Base-by-base conservation (phyloP, 2,888 invertebrate genomes). In the Noctuana brunneofusca region DNA sequence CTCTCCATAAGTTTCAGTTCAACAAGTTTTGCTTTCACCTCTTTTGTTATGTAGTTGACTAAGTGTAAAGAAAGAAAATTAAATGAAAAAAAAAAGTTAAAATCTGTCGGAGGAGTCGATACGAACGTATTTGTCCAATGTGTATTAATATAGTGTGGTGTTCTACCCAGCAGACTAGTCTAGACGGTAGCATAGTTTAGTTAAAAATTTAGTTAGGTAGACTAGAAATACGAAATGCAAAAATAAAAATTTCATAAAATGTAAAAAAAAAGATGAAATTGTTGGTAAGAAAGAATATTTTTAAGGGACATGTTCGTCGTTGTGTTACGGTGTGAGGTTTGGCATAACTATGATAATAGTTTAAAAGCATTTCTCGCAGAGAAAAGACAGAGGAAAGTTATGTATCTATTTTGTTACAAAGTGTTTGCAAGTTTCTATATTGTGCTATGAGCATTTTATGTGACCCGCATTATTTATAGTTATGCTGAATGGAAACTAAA, bases 271-370 rank as follows among this genome's bases (percentile, higher is more conserved):
- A 86, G 86, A 92, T 90, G 91, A 93, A 92, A 92, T 92, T 92
- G 92, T 93, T 90, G 89, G 89, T 92, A 92, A 92, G 92, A 92
- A 92, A 92, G 92, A 92, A 89, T 93, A 93, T 93, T 93, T 93
- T 93, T 93, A 92, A 90, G 89, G 90, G 83, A 89, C 89, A 89
- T 90, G 90, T 92, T 89, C 92, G 90, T 91, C 87, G 88, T 91
- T 91, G 86, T 87, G 89, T 92, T 91, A 87, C 83, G 86, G 78
- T 81, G 84, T 86, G 86, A 76, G 84, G 86, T 92, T 91, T 88
- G 90, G 92, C 92, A 89, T 90, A 90, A 92, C 91, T 90, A 91
- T 89, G 83, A 81, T 90, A 88, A 88, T 87, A 84, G 84, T 86
- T 83, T 79, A 74, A 81, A 81, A 80, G 81, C 84, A 81, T 82